phyloP scores from a whole-genome alignment of 2,888 invertebrate genomes.

The Tridacna gigas region DNA sequence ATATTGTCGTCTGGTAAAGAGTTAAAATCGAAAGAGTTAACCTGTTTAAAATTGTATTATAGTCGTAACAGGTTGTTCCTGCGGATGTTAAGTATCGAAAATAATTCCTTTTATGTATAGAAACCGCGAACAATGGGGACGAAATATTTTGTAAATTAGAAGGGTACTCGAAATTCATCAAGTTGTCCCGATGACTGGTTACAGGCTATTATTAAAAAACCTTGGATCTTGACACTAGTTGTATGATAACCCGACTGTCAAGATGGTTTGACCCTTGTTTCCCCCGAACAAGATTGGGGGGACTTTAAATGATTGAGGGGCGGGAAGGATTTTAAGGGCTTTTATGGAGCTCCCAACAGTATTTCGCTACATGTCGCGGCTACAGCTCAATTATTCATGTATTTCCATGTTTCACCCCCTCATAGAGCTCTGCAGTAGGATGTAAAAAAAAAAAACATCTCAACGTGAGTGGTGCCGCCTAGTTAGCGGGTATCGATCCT shows the following conservation, averaged over 20 bases:
- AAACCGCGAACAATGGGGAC: slow-evolving; percentile 19
- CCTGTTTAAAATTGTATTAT: slow-evolving; percentile 3
- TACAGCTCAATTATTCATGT: no score
- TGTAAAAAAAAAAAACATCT: no score
- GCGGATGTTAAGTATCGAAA: slow-evolving; percentile 24
- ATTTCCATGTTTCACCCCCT: no score
- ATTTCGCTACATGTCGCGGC: no score
- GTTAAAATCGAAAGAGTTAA: no score
- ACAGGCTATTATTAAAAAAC: slow-evolving; percentile 33
- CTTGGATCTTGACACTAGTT: slow-evolving; percentile 7
- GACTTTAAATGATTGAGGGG: neutral
- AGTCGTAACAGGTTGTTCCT: slow-evolving; percentile 31
- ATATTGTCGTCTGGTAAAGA: no score
- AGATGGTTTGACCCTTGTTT: slow-evolving; percentile 3
- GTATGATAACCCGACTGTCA: slow-evolving; percentile 13
- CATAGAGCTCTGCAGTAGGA: no score
- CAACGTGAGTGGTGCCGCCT: no score
- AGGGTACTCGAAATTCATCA: slow-evolving; percentile 35
- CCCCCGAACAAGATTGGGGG: neutral
- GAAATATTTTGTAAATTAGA: slow-evolving; percentile 34
- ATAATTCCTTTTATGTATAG: slow-evolving; percentile 37
- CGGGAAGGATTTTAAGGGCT: no score
- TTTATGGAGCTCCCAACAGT: no score
- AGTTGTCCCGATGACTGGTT: slow-evolving; percentile 18
- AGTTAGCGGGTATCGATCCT: no score